Evolutionary conservation across 2,797 vertebrate species (phyloP), one percentile per base, ranked within the genome.

Genomic region (Malurus leucopterus): DNA sequence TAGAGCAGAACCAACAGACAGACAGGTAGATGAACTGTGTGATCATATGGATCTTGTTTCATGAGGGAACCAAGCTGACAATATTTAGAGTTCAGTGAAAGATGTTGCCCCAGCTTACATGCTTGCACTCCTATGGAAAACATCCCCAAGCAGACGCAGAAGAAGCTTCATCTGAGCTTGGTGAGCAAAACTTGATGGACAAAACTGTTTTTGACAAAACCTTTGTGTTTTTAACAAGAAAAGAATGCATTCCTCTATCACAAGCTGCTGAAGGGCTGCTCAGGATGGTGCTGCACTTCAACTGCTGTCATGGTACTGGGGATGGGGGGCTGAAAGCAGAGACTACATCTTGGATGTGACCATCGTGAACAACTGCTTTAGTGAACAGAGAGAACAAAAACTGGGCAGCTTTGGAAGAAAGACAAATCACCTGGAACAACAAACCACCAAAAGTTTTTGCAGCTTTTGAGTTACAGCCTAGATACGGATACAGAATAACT

Each of bases 51-150:
- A 23, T 27, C 32, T 58, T 50, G 15, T 72, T 84, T 69, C 51
- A 58, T 14, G 32, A 75, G 19, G 22, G 19, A 91, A 80, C 21
- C 38, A 78, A 61, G 44, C 23, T 71, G 51, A 58, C 91, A 88
- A 50, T 63, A 72, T 38, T 83, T 30, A 12, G 6, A 40, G 10
- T 64, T 70, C 51, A 40, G 46, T 64, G 61, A 86, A 79, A 85
- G 30, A 27, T 29, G 40, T 1, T 44, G 15, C 22, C 76, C 32
- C 55, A 83, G 22, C 41, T 88, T 41, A 54, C 26, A 5, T 27
- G 47, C 6, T 41, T 81, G 40, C 20, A 40, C 24, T 67, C 18
- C 26, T 44, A 27, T 24, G n/a, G 55, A 59, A 89, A 88, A 92
- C 40, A 67, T 30, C 47, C 47, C 57, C 29, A 29, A 7, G 44